Conservation (phyloP, 2,797 vertebrate species). For the Geotrypetes seraphini region DNA sequence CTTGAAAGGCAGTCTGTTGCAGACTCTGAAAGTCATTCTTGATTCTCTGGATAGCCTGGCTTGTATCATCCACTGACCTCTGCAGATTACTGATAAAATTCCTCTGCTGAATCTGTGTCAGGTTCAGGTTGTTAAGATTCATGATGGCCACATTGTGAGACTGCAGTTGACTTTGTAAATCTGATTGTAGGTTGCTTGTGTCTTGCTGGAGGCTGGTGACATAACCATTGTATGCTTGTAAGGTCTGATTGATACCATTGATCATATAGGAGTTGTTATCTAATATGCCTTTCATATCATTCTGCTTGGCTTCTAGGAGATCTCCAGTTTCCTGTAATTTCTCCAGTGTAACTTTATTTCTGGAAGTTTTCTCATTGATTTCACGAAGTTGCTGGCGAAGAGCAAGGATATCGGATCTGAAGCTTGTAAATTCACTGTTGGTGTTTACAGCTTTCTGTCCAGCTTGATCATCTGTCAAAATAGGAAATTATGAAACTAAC, state of each 20-base stretch:
- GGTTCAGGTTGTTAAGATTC: slow-evolving; percentile 77
- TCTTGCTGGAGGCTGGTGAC: slow-evolving; percentile 75
- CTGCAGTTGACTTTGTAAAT: slow-evolving; percentile 74
- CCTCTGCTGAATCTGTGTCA: slow-evolving; percentile 84
- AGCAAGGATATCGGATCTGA: slow-evolving; percentile 74
- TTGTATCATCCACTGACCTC: slow-evolving; percentile 77
- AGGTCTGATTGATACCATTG: slow-evolving; percentile 74
- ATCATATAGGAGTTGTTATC: slow-evolving; percentile 73
- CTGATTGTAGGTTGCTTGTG: slow-evolving; percentile 69
- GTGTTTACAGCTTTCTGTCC: slow-evolving; percentile 80
- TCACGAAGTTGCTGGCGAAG: slow-evolving; percentile 78
- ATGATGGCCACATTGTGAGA: slow-evolving; percentile 69
- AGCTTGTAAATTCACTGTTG: slow-evolving; percentile 81
- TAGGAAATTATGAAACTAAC: neutral
- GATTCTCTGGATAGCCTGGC: slow-evolving; percentile 74
- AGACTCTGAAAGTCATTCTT: slow-evolving; percentile 80
- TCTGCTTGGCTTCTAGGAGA: slow-evolving; percentile 69
- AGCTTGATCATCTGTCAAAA: slow-evolving; percentile 70
- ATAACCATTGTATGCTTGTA: slow-evolving; percentile 68
- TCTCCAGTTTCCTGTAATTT: slow-evolving; percentile 73
- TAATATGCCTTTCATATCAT: slow-evolving; percentile 70
- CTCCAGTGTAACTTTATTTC: slow-evolving; percentile 74
- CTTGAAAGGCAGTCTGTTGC: slow-evolving; percentile 76
- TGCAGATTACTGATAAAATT: slow-evolving; percentile 68
- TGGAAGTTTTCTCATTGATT: slow-evolving; percentile 74